Percentiles rank a stretch among this genome's conserved stretches.
phyloP scores from a whole-genome alignment of 2,888 invertebrate species.

The Chymomyza procnemis region DNA sequence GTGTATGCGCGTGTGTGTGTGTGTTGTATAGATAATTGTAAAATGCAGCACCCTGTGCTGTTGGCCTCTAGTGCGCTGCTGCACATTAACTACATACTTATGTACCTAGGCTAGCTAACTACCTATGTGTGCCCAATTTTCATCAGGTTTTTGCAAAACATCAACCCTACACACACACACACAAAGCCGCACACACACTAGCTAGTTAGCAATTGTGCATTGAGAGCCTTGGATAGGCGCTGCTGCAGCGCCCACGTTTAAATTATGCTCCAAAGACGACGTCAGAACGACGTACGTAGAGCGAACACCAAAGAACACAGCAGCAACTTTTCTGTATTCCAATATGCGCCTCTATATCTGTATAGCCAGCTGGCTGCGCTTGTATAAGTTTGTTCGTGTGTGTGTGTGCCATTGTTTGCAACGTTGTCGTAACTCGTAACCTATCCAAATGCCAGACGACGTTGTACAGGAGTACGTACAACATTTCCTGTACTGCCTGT shows the following conservation, averaged over 20 bases:
- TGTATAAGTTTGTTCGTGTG: not conserved
- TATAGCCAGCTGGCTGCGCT: not conserved
- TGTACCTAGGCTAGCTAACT: slow-evolving; percentile 2
- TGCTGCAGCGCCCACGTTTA: slow-evolving; percentile 37
- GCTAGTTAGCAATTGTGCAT: no score
- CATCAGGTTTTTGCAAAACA: not conserved
- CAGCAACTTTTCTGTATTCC: not conserved
- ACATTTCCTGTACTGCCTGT: not conserved
- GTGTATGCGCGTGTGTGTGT: slow-evolving; percentile 7
- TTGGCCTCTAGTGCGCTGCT: not conserved
- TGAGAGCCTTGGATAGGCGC: not conserved
- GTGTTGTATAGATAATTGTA: slow-evolving; percentile 6
- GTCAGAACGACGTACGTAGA: not conserved
- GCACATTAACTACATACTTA: not conserved
- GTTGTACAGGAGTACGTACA: not conserved
- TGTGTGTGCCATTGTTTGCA: slow-evolving; percentile 24
- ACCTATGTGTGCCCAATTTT: not conserved
- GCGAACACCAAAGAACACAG: no score
- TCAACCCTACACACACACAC: no score
- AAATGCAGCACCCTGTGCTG: slow-evolving; percentile 7
- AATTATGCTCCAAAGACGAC: slow-evolving; percentile 32
- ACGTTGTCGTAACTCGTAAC: slow-evolving; percentile 19
- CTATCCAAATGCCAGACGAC: not conserved
- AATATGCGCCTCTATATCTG: not conserved
- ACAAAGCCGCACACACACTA: no score